Evolutionary conservation across 2,113 vertebrate species (phyloP).

Genomic region (Notarius lentiginosus): DNA sequence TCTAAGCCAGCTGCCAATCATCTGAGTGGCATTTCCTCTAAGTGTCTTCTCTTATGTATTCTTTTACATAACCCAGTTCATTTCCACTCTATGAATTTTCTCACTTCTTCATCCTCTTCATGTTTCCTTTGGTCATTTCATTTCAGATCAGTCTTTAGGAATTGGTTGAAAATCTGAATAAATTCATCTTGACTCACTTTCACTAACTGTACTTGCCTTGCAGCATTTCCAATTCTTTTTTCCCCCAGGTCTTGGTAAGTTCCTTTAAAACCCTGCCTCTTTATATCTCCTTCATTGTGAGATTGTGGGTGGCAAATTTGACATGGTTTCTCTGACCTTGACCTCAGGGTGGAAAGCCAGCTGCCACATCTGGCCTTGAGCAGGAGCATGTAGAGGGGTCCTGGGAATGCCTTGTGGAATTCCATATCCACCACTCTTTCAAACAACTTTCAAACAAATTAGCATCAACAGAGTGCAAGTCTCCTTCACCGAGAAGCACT

Average conservation of each 20-base stretch:
- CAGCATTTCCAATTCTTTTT: neutral
- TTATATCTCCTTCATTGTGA: constrained; percentile 59
- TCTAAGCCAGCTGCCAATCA: constrained; percentile 68
- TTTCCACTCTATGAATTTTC: constrained; percentile 15
- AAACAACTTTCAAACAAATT: constrained; percentile 37
- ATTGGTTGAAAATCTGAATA: neutral
- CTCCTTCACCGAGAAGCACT: constrained; percentile 37
- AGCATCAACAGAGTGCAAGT: neutral
- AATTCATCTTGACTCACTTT: neutral
- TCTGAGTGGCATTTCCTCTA: constrained; percentile 61
- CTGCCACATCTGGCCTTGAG: constrained; percentile 76
- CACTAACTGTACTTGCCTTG: neutral
- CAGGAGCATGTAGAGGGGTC: constrained; percentile 65
- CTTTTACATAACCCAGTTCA: constrained; percentile 21
- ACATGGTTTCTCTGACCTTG: constrained; percentile 77
- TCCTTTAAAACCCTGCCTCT: constrained; percentile 53
- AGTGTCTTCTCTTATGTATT: constrained; percentile 36
- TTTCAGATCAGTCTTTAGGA: neutral
- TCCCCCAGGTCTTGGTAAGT: constrained; percentile 40
- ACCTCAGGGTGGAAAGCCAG: constrained; percentile 68
- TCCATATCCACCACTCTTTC: constrained; percentile 20
- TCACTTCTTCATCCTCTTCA: neutral
- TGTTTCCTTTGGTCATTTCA: neutral
- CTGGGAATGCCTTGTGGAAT: constrained; percentile 60
- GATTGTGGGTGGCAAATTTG: constrained; percentile 75